A percentile compares a stretch with the other conserved stretches of the same genome.
These are phyloP conservation scores for Pristionchus japonicus DNA, from an alignment of 2,888 invertebrate genomes.

Conservation along the genomic window DNA sequence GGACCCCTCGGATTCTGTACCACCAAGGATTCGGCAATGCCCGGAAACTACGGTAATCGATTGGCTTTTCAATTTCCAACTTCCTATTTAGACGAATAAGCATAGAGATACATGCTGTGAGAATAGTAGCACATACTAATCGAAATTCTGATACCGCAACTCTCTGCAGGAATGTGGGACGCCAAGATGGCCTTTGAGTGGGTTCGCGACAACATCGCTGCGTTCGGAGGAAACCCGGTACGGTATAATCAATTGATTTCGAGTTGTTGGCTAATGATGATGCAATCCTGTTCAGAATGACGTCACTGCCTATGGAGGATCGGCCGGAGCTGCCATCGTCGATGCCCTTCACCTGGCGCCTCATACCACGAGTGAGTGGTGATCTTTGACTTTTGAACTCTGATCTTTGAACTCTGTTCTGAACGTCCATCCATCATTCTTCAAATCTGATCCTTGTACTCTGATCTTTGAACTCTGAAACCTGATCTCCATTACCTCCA, in stretches of 20 bases:
- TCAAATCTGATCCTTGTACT: neutral
- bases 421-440: neutral
- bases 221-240: neutral
- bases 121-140: too few relatives aligned
- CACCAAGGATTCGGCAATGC: neutral
- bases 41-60: constrained; percentile 26
- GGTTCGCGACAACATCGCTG: neutral
- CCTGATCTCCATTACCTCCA: neutral
- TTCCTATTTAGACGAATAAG: too few relatives aligned
- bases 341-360: neutral
- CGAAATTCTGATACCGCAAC: neutral
- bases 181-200: neutral
- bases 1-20: constrained; percentile 21
- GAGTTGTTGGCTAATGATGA: neutral
- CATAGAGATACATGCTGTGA: too few relatives aligned
- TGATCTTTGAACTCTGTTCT: neutral
- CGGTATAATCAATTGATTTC: neutral
- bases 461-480: neutral
- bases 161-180: constrained; percentile 3
- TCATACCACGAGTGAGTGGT: neutral
- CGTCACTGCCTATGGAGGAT: neutral
- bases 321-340: neutral
- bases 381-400: neutral
- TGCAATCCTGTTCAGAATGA: neutral
- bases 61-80: too few relatives aligned